phyloP scores from a whole-genome alignment of 2,113 vertebrate genomes.

The Scatophagus argus region DNA sequence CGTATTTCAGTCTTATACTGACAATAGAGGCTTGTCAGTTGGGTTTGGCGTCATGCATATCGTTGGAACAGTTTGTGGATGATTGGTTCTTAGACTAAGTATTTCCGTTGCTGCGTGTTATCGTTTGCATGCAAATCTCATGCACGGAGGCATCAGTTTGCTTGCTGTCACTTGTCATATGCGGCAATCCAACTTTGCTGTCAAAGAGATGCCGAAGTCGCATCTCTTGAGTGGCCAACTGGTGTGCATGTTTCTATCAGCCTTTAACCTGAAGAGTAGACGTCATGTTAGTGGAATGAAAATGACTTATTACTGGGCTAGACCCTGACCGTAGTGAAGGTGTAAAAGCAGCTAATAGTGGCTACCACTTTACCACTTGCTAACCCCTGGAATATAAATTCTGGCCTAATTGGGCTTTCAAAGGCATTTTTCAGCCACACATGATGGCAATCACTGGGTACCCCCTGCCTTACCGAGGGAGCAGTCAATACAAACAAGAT shows the following conservation, averaged over 20 bases:
- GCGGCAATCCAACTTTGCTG: neutral
- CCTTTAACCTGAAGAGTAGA: neutral
- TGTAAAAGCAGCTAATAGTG: neutral
- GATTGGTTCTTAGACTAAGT: slow-evolving; percentile 4
- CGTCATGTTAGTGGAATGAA: neutral
- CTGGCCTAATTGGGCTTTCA: slow-evolving; percentile 13
- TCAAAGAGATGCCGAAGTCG: slow-evolving; percentile 2
- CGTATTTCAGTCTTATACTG: neutral
- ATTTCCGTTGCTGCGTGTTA: neutral
- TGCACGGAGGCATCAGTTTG: slow-evolving; percentile 4
- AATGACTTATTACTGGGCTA: slow-evolving; percentile 1
- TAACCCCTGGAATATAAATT: slow-evolving; percentile 9
- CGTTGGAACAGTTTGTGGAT: neutral
- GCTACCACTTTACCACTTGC: neutral
- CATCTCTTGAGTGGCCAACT: neutral
- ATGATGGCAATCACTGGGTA: slow-evolving; percentile 20
- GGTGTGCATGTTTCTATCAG: slow-evolving; percentile 2
- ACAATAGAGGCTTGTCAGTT: neutral
- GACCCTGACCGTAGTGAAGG: neutral
- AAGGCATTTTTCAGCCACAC: slow-evolving; percentile 16
- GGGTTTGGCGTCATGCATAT: slow-evolving; percentile 4
- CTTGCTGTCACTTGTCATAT: slow-evolving; percentile 3
- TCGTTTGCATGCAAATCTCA: neutral
- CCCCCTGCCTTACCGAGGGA: slow-evolving; percentile 16
- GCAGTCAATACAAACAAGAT: slow-evolving; percentile 45